Conservation (phyloP, 2,797 vertebrate genomes). For the Sebastes itinus region DNA sequence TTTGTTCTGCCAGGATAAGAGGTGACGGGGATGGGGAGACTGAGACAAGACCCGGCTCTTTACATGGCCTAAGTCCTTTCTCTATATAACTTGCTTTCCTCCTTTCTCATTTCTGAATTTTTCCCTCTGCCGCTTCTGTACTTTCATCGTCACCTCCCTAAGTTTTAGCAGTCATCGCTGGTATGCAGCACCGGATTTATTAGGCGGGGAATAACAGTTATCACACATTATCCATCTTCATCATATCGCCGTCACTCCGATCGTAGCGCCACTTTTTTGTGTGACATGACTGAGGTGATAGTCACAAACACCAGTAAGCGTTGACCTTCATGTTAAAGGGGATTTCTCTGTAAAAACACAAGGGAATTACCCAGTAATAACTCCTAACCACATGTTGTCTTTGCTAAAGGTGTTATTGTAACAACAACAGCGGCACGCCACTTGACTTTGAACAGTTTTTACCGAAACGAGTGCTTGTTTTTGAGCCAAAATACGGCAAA, state of each 20-base stretch:
- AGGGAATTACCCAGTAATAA: slow-evolving; percentile 54
- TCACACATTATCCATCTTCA: slow-evolving; percentile 25
- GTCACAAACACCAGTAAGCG: slow-evolving; percentile 20
- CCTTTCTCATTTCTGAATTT: neutral
- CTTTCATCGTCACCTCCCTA: neutral
- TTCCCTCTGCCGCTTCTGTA: neutral
- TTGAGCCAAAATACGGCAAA: slow-evolving; percentile 14
- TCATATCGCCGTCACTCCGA: neutral
- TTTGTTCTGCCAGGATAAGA: slow-evolving; percentile 71
- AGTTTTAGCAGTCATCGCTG: neutral
- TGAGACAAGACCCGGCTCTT: slow-evolving; percentile 71
- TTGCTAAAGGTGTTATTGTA: slow-evolving; percentile 47
- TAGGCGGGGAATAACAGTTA: slow-evolving; percentile 11
- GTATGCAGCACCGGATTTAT: slow-evolving; percentile 25
- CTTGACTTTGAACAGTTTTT: slow-evolving; percentile 6
- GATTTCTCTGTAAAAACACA: slow-evolving; percentile 46
- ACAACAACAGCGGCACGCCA: slow-evolving; percentile 27
- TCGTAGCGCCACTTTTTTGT: slow-evolving; percentile 13
- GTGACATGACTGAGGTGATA: slow-evolving; percentile 29
- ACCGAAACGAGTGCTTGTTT: slow-evolving; percentile 2
- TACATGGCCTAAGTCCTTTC: slow-evolving; percentile 39
- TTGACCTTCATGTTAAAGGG: slow-evolving; percentile 35
- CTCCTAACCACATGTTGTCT: slow-evolving; percentile 28
- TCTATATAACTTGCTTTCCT: neutral
- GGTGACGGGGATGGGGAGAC: slow-evolving; percentile 78